Conservation (phyloP, 2,113 vertebrate genomes). For the Cephalopterus ornatus region DNA sequence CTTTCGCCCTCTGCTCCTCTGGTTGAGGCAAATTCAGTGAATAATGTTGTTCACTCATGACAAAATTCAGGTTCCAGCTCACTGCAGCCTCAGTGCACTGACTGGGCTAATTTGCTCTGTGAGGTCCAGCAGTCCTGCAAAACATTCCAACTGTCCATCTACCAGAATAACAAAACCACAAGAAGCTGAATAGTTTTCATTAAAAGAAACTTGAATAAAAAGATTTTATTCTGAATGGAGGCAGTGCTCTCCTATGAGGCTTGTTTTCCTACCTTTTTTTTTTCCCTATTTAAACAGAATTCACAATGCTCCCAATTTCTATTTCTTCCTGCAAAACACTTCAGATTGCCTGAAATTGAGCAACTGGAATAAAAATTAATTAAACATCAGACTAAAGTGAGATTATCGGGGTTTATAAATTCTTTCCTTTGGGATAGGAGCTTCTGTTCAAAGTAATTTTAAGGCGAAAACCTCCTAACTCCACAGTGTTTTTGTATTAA, state of each 20-base stretch:
- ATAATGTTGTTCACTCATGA: neutral
- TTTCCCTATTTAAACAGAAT: neutral
- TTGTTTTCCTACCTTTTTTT: neutral
- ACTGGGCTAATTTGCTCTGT: neutral
- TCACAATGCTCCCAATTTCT: neutral
- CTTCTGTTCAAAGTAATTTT: neutral
- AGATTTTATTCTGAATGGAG: neutral
- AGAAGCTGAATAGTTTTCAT: neutral
- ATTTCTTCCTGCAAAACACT: neutral
- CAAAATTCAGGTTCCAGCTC: neutral
- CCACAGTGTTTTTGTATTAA: neutral
- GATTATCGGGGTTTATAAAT: constrained; percentile 1
- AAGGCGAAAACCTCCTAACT: neutral
- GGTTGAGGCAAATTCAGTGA: neutral
- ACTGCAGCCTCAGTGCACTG: neutral
- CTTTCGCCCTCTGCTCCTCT: neutral
- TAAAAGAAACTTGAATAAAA: neutral
- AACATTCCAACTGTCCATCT: neutral
- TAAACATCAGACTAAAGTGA: neutral
- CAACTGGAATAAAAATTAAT: constrained; percentile 58
- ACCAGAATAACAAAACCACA: neutral
- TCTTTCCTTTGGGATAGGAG: neutral
- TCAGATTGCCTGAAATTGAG: neutral
- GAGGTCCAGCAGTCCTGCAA: neutral
- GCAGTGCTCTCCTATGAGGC: neutral